Evolutionary conservation across 2,888 invertebrate genomes (phyloP).

Genomic region (Sturmia bella): DNA sequence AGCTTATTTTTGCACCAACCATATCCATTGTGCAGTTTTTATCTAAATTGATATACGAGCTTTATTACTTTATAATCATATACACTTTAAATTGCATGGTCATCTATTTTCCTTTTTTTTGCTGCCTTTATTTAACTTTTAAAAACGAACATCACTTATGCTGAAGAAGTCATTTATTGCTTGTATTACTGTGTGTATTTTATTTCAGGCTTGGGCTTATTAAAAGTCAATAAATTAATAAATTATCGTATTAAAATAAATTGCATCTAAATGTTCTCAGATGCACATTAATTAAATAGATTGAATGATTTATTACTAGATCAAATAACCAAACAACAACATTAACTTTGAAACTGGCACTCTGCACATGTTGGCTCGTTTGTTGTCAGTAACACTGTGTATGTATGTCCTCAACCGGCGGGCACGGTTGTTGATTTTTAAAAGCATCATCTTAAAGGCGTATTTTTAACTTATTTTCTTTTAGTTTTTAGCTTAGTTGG

Average conservation of each 20-base stretch:
- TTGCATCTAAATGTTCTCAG: slow-evolving; percentile 82
- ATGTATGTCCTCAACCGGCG: slow-evolving; percentile 43
- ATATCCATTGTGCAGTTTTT: slow-evolving; percentile 31
- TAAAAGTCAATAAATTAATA: slow-evolving; percentile 82
- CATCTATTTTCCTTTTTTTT: slow-evolving; percentile 22
- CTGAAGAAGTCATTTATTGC: slow-evolving; percentile 51
- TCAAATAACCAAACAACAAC: slow-evolving; percentile 77
- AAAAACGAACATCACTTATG: slow-evolving; percentile 28
- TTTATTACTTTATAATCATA: slow-evolving; percentile 67
- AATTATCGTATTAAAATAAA: slow-evolving; percentile 82
- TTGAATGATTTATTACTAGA: slow-evolving; percentile 82
- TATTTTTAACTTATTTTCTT: slow-evolving; percentile 20
- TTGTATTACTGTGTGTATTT: slow-evolving; percentile 44
- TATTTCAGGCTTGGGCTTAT: slow-evolving; percentile 71
- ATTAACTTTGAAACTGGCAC: slow-evolving; percentile 59
- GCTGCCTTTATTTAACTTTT: not conserved
- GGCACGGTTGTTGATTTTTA: slow-evolving; percentile 57
- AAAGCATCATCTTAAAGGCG: slow-evolving; percentile 56
- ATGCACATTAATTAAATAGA: slow-evolving; percentile 82
- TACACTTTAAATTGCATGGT: slow-evolving; percentile 42
- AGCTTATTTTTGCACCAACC: not conserved
- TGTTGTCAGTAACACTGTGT: slow-evolving; percentile 43
- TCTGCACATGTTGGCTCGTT: not conserved
- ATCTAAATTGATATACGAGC: slow-evolving; percentile 60
- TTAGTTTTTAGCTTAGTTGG: slow-evolving; percentile 47